These are phyloP conservation scores for Thaumatotibia leucotreta DNA, from an alignment of 1,140 invertebrate genomes.

Conservation along the genomic window DNA sequence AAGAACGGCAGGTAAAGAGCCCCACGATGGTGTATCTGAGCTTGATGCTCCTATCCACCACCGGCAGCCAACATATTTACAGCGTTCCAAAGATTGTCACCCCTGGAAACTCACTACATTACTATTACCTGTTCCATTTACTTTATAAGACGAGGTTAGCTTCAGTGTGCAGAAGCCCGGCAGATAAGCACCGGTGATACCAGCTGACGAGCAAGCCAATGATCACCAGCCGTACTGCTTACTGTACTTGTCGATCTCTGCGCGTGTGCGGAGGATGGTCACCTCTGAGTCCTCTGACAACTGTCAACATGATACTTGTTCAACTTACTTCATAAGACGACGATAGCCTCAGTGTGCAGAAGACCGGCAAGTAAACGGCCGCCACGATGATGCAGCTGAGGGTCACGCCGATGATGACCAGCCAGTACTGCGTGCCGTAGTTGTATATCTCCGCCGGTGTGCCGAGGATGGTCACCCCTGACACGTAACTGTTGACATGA, in stretches of 20 bases:
- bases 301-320: too few relatives aligned
- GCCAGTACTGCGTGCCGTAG: slow-evolving; percentile 89
- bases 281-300: too few relatives aligned
- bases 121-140: too few relatives aligned
- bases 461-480: slow-evolving; percentile 92
- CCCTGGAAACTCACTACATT: too few relatives aligned
- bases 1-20: slow-evolving; percentile 91
- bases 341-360: slow-evolving; percentile 85
- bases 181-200: too few relatives aligned
- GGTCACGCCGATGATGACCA: slow-evolving; percentile 82
- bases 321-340: slow-evolving; percentile 88
- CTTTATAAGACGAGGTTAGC: too few relatives aligned
- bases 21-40: slow-evolving; percentile 80
- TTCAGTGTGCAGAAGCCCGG: too few relatives aligned
- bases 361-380: slow-evolving; percentile 89
- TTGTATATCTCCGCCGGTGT: slow-evolving; percentile 92
- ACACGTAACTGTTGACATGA: slow-evolving; percentile 81
- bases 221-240: slow-evolving; percentile 87
- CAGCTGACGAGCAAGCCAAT: slow-evolving; percentile 82
- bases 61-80: too few relatives aligned
- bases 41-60: too few relatives aligned
- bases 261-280: too few relatives aligned
- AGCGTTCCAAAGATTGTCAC: too few relatives aligned
- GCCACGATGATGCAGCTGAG: slow-evolving; percentile 83
- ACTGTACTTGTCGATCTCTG: too few relatives aligned